Conservation (phyloP, 2,797 vertebrate genomes). For the Bryconaethiops microstoma region DNA sequence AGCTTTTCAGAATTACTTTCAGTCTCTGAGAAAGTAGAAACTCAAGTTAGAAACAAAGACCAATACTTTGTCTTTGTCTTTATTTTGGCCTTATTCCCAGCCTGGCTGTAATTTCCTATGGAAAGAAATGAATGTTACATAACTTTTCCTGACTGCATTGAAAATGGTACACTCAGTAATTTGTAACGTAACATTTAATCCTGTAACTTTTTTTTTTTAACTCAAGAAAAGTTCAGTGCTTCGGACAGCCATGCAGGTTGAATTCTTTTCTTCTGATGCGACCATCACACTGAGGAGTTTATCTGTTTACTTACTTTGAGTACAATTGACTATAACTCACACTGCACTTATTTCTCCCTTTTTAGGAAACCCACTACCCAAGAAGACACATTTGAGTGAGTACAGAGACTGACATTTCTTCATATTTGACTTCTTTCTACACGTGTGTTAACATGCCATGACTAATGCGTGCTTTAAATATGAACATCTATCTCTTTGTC, state of each 20-base stretch:
- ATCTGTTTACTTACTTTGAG: neutral
- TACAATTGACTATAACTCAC: neutral
- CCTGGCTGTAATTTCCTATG: no score
- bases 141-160: neutral
- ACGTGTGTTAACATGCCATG: neutral
- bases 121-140: no score
- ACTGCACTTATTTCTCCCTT: constrained; percentile 11
- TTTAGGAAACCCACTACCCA: constrained; percentile 50
- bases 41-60: constrained; percentile 16
- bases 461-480: neutral
- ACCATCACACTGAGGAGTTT: no score
- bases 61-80: neutral
- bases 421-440: neutral
- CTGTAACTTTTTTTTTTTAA: neutral
- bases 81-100: no score
- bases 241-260: neutral
- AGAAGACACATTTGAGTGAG: constrained; percentile 57
- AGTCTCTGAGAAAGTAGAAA: constrained; percentile 5
- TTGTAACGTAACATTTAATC: neutral
- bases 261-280: neutral
- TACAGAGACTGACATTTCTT: neutral
- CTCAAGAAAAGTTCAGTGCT: no score
- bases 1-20: constrained; percentile 1
- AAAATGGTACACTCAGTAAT: neutral
- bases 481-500: neutral